Conservation (phyloP, 2,888 invertebrate species). For the Hydroisotoma schaefferi region DNA sequence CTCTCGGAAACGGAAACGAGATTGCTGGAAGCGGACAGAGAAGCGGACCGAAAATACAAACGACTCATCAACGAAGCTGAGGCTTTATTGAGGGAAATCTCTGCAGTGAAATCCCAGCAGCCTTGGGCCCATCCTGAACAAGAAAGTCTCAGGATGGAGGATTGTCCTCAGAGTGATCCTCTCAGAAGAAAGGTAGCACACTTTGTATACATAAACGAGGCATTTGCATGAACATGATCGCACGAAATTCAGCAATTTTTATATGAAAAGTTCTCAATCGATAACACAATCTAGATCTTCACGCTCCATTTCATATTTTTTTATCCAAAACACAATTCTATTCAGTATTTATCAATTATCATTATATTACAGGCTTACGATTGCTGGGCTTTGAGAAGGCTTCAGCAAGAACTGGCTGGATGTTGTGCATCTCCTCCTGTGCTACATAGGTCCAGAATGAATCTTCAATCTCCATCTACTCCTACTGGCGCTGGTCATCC, state of each 20-base stretch:
- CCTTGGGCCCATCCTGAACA: conserved; percentile 20
- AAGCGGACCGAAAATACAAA: conserved; percentile 44
- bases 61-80: conserved; percentile 46
- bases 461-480: conserved; percentile 40
- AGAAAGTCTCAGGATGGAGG: conserved; percentile 32
- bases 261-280: background rate
- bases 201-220: background rate
- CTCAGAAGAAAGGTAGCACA: conserved; percentile 44
- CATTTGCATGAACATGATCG: background rate
- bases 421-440: conserved; percentile 48
- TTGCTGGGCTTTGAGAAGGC: conserved; percentile 47
- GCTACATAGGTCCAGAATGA: conserved; percentile 43
- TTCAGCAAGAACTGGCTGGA: conserved; percentile 48
- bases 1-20: conserved; percentile 47
- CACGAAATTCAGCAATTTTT: background rate
- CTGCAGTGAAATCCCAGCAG: conserved; percentile 39
- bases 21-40: conserved; percentile 41
- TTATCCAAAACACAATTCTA: background rate
- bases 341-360: conserved; percentile 2
- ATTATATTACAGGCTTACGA: conserved; percentile 43
- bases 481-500: conserved; percentile 24
- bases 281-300: too few relatives aligned
- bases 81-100: conserved; percentile 45
- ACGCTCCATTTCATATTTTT: too few relatives aligned
- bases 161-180: conserved; percentile 49